A percentile compares a stretch with the other conserved stretches of the same genome.
Evolutionary conservation across 2,797 vertebrate genomes (phyloP).

Genomic region (Premnoplex brunnescens): DNA sequence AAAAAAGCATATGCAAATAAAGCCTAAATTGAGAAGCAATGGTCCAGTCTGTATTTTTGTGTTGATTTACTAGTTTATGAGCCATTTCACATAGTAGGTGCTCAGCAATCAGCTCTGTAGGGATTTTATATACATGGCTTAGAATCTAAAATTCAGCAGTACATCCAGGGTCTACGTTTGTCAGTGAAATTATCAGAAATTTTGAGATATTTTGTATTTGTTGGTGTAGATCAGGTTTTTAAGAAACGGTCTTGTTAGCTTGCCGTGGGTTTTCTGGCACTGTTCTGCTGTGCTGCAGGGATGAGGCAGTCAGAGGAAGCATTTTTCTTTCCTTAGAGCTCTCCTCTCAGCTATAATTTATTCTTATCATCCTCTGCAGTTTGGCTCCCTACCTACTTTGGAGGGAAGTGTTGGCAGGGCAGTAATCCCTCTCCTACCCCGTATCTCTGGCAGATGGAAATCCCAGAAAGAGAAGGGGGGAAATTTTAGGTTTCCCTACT

Average conservation of each 20-base stretch:
- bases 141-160: background rate
- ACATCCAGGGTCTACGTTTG: background rate
- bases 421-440: background rate
- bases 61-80: background rate
- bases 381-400: constrained; percentile 29
- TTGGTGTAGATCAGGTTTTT: background rate
- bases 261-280: background rate
- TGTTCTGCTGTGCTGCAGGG: background rate
- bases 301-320: background rate
- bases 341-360: constrained; percentile 33
- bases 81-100: background rate
- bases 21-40: background rate
- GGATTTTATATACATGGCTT: background rate
- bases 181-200: background rate
- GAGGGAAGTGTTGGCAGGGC: constrained; percentile 40
- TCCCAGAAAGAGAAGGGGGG: background rate
- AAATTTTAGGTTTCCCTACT: background rate
- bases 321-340: background rate
- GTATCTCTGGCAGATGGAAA: constrained; percentile 9
- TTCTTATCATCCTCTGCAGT: constrained; percentile 41
- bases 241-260: background rate
- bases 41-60: background rate
- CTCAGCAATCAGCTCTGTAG: background rate
- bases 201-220: background rate
- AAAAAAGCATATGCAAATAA: background rate